Conservation (phyloP, 2,113 vertebrate species). For the Cichladusa arquata region DNA sequence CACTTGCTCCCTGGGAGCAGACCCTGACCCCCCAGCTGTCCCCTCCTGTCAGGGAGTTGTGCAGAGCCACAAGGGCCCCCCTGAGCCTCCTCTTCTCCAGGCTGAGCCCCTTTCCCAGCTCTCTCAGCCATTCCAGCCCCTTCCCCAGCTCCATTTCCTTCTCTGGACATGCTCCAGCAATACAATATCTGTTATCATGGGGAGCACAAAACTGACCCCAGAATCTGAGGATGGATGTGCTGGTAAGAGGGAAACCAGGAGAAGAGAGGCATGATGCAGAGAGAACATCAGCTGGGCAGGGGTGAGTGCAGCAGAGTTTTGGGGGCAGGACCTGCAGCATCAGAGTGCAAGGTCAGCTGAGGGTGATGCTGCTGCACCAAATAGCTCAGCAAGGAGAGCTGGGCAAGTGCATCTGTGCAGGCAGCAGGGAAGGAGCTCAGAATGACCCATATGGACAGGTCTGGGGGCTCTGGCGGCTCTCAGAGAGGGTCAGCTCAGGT, state of each 20-base stretch:
- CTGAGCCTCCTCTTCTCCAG: background rate
- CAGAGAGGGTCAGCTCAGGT: background rate
- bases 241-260: background rate
- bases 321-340: background rate
- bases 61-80: background rate
- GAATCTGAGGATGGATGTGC: background rate
- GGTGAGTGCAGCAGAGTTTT: background rate
- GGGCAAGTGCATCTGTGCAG: background rate
- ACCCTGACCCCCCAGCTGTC: background rate
- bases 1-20: background rate
- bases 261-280: background rate
- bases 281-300: background rate
- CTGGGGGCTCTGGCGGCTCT: background rate
- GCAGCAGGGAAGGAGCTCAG: background rate
- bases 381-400: background rate
- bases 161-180: background rate
- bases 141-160: background rate
- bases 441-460: background rate
- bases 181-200: background rate
- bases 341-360: accelerated
- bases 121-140: background rate
- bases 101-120: background rate
- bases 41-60: background rate
- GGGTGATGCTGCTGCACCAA: background rate
- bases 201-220: background rate